These are phyloP conservation scores for Tetrao urogallus DNA, from an alignment of 2,113 vertebrate genomes.

Conservation along the genomic window DNA sequence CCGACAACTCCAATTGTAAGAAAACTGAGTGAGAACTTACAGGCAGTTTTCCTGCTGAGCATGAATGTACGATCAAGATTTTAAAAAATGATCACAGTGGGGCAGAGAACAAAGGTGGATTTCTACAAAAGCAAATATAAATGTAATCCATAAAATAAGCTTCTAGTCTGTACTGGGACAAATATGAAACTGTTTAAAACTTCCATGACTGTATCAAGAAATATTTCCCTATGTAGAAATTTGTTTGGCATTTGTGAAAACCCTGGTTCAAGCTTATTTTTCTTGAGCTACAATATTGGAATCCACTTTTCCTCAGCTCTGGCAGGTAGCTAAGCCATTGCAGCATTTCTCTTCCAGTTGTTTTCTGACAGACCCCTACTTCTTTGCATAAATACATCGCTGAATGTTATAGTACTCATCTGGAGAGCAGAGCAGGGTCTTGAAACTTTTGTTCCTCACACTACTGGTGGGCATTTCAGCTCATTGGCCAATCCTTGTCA, in stretches of 20 bases:
- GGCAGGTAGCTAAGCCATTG: background rate
- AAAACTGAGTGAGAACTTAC: background rate
- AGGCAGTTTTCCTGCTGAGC: background rate
- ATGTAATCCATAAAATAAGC: fast-evolving
- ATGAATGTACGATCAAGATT: background rate
- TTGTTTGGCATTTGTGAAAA: background rate
- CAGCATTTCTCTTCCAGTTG: background rate
- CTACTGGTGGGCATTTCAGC: background rate
- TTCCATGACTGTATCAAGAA: fast-evolving
- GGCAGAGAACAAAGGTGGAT: background rate
- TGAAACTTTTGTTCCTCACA: background rate
- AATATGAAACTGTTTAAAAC: background rate
- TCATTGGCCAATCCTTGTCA: fast-evolving
- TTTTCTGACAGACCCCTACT: background rate
- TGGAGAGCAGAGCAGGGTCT: background rate
- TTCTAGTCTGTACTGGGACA: background rate
- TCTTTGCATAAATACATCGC: background rate
- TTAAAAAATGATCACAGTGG: background rate
- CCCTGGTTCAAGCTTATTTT: background rate
- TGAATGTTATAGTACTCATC: no score
- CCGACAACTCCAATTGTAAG: background rate
- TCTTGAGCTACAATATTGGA: background rate
- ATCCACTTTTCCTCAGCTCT: background rate
- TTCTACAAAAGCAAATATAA: background rate
- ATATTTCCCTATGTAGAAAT: background rate